Conservation (phyloP, 2,113 vertebrate species). For the Ceratotherium simum region DNA sequence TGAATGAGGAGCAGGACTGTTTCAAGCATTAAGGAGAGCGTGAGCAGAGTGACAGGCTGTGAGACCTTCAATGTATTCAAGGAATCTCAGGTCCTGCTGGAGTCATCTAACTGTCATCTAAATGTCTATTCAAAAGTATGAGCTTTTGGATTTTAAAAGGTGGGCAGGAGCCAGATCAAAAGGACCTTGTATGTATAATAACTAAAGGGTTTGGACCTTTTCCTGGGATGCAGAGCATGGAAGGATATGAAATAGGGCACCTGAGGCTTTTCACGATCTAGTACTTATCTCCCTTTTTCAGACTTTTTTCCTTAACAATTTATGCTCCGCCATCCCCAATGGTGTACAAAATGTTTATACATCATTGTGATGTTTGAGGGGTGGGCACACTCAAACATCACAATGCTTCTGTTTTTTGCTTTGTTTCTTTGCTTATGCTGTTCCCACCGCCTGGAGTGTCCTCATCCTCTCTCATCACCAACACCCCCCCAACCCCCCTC, state of each 20-base stretch:
- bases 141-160: neutral
- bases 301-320: no score
- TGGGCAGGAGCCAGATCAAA: neutral
- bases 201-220: neutral
- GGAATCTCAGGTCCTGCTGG: neutral
- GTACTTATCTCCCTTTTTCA: neutral
- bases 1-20: neutral
- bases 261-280: neutral
- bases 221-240: neutral
- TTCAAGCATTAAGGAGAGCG: neutral
- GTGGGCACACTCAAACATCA: no score
- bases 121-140: accelerated
- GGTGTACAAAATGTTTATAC: neutral
- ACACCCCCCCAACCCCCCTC: neutral
- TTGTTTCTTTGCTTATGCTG: neutral
- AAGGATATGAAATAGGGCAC: neutral
- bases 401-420: neutral
- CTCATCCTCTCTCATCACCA: neutral
- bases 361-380: neutral
- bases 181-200: neutral
- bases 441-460: neutral
- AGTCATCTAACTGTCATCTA: neutral
- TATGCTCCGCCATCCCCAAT: neutral
- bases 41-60: neutral
- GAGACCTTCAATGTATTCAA: neutral